These are phyloP conservation scores for Megaptera novaeangliae DNA, from an alignment of 2,113 vertebrate species.

Conservation along the genomic window DNA sequence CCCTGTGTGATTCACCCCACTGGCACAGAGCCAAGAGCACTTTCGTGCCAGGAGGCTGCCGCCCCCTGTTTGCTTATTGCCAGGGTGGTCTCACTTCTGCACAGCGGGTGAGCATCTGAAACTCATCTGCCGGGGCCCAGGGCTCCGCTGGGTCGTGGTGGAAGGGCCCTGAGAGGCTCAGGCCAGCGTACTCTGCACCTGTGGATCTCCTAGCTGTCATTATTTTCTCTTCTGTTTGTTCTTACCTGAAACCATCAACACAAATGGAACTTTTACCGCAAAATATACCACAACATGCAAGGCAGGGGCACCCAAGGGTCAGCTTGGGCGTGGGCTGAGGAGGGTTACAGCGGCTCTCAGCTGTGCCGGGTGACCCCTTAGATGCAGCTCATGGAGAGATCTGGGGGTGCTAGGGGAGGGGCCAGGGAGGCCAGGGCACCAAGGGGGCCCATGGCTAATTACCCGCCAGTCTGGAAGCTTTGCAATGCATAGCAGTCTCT, in stretches of 20 bases:
- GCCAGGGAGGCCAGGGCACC: background rate
- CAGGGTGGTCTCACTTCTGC: background rate
- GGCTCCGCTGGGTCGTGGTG: fast-evolving
- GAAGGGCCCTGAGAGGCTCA: background rate
- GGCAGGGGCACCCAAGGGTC: background rate
- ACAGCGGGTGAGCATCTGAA: fast-evolving
- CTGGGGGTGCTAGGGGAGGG: too few species aligned
- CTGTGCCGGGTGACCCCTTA: background rate
- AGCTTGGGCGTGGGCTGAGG: fast-evolving
- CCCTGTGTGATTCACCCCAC: fast-evolving
- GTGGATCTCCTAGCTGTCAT: background rate
- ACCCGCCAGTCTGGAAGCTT: background rate
- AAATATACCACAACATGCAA: background rate
- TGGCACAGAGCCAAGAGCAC: background rate
- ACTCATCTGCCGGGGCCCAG: background rate
- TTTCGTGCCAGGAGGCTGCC: background rate
- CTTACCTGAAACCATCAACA: background rate
- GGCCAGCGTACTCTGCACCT: background rate
- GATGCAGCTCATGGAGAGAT: background rate
- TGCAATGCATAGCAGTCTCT: background rate
- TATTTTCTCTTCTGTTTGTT: background rate
- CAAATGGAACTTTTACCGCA: background rate
- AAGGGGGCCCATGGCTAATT: fast-evolving
- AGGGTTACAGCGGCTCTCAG: background rate
- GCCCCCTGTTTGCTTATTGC: background rate